These are phyloP conservation scores for Psittacara wagleri DNA, from an alignment of 2,113 vertebrate genomes.

Conservation along the genomic window DNA sequence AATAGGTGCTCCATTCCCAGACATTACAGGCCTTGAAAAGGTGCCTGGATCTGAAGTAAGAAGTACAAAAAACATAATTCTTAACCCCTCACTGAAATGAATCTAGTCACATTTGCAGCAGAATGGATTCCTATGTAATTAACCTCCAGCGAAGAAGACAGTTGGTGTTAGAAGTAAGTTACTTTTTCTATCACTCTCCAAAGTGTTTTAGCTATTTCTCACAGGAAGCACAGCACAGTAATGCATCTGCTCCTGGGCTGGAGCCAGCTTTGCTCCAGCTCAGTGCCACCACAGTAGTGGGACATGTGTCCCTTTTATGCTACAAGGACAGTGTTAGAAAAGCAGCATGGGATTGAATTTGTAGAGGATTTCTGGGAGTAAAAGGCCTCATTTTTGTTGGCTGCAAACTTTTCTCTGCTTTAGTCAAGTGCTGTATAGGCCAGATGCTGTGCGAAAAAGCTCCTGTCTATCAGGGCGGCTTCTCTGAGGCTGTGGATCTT, in stretches of 20 bases:
- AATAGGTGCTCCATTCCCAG: neutral
- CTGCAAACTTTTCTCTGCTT: neutral
- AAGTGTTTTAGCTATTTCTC: neutral
- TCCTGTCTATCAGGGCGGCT: slow-evolving; percentile 3
- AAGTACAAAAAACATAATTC: neutral
- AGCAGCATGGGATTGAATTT: neutral
- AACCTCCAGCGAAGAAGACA: neutral
- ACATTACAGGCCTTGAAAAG: neutral
- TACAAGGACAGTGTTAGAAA: neutral
- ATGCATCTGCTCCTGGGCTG: neutral
- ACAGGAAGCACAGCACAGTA: neutral
- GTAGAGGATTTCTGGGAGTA: neutral
- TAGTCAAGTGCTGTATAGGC: neutral
- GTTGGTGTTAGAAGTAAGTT: neutral
- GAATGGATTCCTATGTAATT: neutral
- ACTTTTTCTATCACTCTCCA: neutral
- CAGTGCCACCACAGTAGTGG: neutral
- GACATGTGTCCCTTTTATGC: neutral
- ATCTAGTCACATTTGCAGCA: neutral
- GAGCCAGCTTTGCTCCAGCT: neutral
- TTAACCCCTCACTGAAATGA: neutral
- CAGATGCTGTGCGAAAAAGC: neutral
- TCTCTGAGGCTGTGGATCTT: slow-evolving; percentile 10
- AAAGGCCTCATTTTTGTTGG: neutral
- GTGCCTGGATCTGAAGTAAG: neutral